A percentile compares a stretch with the other conserved stretches of the same genome.
Conservation (phyloP, 2,113 vertebrate genomes). For the Donacobius atricapilla region DNA sequence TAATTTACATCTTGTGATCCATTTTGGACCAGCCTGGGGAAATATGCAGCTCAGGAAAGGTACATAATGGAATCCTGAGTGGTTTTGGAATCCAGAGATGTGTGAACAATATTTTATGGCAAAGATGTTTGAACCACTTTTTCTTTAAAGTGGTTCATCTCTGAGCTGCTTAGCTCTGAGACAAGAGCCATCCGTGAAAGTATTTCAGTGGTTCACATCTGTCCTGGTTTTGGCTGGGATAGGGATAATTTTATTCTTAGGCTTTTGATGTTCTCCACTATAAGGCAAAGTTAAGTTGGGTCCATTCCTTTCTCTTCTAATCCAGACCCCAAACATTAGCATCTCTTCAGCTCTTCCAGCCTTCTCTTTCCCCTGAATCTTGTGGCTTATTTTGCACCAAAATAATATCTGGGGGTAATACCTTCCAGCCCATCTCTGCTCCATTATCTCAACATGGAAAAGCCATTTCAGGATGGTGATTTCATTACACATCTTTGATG, state of each 20-base stretch:
- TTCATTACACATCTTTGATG: slow-evolving; percentile 17
- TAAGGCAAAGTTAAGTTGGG: neutral
- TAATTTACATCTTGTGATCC: neutral
- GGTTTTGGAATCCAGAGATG: neutral
- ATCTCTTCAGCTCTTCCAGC: neutral
- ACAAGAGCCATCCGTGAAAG: neutral
- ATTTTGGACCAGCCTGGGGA: neutral
- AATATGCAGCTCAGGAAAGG: neutral
- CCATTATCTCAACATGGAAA: neutral
- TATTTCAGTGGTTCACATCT: accelerated
- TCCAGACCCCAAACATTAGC: neutral
- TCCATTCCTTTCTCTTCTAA: neutral
- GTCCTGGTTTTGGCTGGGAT: neutral
- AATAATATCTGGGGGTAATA: accelerated
- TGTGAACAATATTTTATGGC: neutral
- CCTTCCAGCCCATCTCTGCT: neutral
- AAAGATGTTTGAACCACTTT: neutral
- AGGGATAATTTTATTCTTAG: neutral
- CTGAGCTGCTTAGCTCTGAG: neutral
- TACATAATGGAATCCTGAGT: neutral
- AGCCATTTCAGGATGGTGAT: neutral
- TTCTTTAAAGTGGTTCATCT: neutral
- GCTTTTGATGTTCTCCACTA: neutral
- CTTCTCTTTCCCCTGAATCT: neutral
- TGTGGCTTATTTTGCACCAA: neutral